Evolutionary conservation across 2,113 vertebrate species (phyloP).

Genomic region (Rallus limicola): DNA sequence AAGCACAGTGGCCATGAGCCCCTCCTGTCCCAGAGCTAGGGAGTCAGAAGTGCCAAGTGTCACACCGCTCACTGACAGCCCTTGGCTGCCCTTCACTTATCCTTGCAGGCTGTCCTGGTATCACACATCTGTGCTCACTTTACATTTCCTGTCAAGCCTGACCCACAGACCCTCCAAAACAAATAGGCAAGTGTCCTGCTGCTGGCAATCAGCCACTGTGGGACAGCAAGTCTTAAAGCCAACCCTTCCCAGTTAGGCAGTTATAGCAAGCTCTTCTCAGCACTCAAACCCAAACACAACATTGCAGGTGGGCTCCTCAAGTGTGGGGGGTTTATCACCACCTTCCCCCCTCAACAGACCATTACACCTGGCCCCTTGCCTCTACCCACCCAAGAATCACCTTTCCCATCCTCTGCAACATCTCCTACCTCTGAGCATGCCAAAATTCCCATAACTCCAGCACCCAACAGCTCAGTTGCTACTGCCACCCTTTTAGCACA

Average conservation of each 20-base stretch:
- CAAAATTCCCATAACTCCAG: not conserved
- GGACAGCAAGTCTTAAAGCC: not conserved
- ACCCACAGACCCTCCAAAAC: not conserved
- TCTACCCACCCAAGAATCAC: not conserved
- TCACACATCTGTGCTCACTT: not conserved
- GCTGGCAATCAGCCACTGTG: not conserved
- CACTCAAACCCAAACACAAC: no score
- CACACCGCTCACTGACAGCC: not conserved
- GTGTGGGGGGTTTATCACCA: rapidly evolving
- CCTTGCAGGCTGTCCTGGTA: not conserved
- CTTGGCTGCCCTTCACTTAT: not conserved
- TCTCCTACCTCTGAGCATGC: not conserved
- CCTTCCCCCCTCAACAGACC: not conserved
- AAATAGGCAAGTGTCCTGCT: not conserved
- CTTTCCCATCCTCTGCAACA: not conserved
- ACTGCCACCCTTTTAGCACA: not conserved
- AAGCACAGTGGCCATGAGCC: not conserved
- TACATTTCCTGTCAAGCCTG: not conserved
- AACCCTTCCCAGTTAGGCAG: no score
- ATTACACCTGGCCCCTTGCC: not conserved
- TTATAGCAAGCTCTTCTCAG: not conserved
- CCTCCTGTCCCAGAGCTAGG: not conserved
- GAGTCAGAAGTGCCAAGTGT: not conserved
- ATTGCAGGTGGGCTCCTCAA: not conserved
- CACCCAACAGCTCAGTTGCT: not conserved